These are phyloP conservation scores for Bufo bufo DNA, from an alignment of 2,113 vertebrate genomes.

Conservation along the genomic window DNA sequence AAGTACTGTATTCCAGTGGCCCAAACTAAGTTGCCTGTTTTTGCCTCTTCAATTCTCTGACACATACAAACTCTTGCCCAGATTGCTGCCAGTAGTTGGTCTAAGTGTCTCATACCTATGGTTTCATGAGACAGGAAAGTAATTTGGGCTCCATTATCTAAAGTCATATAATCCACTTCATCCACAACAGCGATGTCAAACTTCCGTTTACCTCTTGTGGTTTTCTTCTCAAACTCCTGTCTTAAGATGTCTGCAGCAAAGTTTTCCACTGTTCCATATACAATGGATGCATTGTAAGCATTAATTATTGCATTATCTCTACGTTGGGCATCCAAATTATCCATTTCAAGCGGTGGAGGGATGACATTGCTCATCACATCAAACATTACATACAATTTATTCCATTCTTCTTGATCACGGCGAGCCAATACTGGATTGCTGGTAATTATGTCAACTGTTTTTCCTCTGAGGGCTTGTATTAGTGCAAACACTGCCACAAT, in stretches of 20 bases:
- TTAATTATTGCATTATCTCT: constrained; percentile 56
- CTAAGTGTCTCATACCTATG: constrained; percentile 59
- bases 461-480: constrained; percentile 58
- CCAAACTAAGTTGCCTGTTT: constrained; percentile 55
- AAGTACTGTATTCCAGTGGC: constrained; percentile 55
- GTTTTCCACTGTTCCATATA: constrained; percentile 67
- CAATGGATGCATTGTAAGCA: constrained; percentile 63
- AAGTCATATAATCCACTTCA: constrained; percentile 64
- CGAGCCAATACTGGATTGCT: constrained; percentile 58
- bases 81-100: constrained; percentile 59
- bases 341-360: constrained; percentile 35
- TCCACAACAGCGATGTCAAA: constrained; percentile 67
- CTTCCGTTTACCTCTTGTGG: constrained; percentile 56
- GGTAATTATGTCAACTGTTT: constrained; percentile 60
- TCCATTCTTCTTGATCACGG: constrained; percentile 60
- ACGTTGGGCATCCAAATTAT: neutral
- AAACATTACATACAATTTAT: constrained; percentile 58
- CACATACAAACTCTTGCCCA: constrained; percentile 58
- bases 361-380: constrained; percentile 57
- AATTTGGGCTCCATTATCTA: constrained; percentile 62
- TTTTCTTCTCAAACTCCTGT: constrained; percentile 59
- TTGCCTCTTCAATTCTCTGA: constrained; percentile 52
- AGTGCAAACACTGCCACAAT: constrained; percentile 62
- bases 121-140: constrained; percentile 61
- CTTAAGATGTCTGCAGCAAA: constrained; percentile 68